Conservation (phyloP, 1,140 invertebrate genomes). For the Eumaeus atala region DNA sequence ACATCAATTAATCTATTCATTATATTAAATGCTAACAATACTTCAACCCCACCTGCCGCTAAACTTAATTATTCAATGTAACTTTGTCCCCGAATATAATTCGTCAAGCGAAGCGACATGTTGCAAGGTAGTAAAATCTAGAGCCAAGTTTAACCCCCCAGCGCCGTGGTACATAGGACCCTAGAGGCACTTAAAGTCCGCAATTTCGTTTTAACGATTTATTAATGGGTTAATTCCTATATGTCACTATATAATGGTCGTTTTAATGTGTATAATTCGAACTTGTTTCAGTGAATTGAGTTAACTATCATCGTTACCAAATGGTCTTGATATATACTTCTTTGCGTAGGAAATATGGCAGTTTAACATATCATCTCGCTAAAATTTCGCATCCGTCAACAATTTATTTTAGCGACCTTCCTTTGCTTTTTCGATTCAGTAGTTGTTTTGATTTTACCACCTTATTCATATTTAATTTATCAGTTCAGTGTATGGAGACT, state of each 20-base stretch:
- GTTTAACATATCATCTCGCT: no score
- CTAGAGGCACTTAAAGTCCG: slow-evolving; percentile 27
- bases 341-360: no score
- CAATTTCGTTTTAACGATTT: slow-evolving; percentile 32
- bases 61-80: slow-evolving; percentile 28
- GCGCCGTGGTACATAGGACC: slow-evolving; percentile 29
- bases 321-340: no score
- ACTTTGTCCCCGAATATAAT: slow-evolving; percentile 28
- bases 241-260: slow-evolving; percentile 9
- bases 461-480: no score
- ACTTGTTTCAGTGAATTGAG: slow-evolving; percentile 20
- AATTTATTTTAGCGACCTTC: no score
- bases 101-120: slow-evolving; percentile 43
- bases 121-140: slow-evolving; percentile 44
- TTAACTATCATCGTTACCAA: not conserved
- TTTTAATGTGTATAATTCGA: not conserved
- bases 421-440: no score
- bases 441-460: no score
- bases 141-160: slow-evolving; percentile 22
- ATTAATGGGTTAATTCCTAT: slow-evolving; percentile 23
- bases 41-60: slow-evolving; percentile 2
- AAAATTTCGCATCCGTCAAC: no score
- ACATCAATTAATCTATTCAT: no score
- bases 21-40: no score
- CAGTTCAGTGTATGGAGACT: no score